phyloP scores from a whole-genome alignment of 2,888 invertebrate genomes.

The Cosmia pyralina region DNA sequence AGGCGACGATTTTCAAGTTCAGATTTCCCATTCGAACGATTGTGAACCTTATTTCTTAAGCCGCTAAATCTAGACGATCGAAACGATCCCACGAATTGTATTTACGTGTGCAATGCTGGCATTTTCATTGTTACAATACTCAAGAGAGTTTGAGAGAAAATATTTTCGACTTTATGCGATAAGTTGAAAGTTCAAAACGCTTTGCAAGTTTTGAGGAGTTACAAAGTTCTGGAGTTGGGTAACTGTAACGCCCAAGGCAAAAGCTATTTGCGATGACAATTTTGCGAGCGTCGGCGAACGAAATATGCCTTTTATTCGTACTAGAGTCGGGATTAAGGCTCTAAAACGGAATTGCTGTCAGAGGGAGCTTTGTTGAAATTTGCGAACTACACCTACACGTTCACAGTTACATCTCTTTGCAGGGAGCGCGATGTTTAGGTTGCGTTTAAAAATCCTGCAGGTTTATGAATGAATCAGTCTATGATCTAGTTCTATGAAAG shows the following conservation, averaged over 20 bases:
- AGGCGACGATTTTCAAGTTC: slow-evolving; percentile 90
- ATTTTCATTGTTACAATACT: slow-evolving; percentile 89
- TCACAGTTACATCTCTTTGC: slow-evolving; percentile 60
- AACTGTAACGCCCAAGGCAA: slow-evolving; percentile 81
- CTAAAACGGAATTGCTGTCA: slow-evolving; percentile 89
- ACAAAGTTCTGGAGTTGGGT: slow-evolving; percentile 64
- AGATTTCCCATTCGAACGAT: slow-evolving; percentile 85
- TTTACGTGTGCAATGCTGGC: slow-evolving; percentile 89
- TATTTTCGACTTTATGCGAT: slow-evolving; percentile 60
- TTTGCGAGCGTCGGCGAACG: slow-evolving; percentile 88
- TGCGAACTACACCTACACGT: slow-evolving; percentile 82
- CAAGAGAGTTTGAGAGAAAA: slow-evolving; percentile 56
- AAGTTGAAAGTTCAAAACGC: slow-evolving; percentile 62
- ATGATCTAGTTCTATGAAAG: slow-evolving; percentile 2
- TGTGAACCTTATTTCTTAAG: slow-evolving; percentile 83
- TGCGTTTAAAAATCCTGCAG: slow-evolving; percentile 39
- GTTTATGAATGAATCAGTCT: slow-evolving; percentile 22
- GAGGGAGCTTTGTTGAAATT: slow-evolving; percentile 84
- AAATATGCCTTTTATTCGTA: slow-evolving; percentile 90
- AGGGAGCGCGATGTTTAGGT: slow-evolving; percentile 47
- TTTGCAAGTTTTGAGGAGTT: slow-evolving; percentile 59
- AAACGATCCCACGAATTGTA: slow-evolving; percentile 82
- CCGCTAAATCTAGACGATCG: slow-evolving; percentile 78
- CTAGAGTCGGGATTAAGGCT: slow-evolving; percentile 88
- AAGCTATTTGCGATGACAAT: slow-evolving; percentile 91